Evolutionary conservation across 1,140 invertebrate genomes (phyloP).

Genomic region (Triops cancriformis): DNA sequence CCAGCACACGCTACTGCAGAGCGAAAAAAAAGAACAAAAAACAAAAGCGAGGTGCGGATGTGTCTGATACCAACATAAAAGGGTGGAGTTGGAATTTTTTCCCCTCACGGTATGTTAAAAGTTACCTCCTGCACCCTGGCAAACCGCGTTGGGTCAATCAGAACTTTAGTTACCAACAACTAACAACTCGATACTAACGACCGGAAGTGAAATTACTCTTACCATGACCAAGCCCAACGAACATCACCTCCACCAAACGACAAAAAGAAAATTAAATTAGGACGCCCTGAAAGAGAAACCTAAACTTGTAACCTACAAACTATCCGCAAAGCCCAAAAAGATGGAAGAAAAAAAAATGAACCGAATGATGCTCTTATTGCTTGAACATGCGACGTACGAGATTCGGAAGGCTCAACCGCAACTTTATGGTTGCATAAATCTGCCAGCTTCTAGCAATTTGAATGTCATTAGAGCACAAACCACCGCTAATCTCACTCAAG

Average conservation of each 20-base stretch:
- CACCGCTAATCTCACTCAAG: no score
- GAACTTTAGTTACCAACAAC: neutral
- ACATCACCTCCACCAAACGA: neutral
- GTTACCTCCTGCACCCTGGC: neutral
- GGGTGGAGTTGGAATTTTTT: neutral
- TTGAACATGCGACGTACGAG: neutral
- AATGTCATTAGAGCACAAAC: no score
- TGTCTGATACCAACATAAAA: neutral
- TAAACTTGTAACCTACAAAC: neutral
- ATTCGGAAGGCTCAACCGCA: neutral
- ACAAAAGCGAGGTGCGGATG: neutral
- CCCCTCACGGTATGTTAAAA: neutral
- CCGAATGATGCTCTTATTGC: neutral
- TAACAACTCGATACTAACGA: conserved; percentile 7
- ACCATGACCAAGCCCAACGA: neutral
- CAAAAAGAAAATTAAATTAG: neutral
- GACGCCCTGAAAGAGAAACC: neutral
- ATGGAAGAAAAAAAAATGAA: neutral
- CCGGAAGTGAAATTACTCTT: conserved; percentile 5
- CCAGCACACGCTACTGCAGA: neutral
- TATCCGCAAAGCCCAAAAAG: neutral
- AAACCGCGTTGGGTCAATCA: neutral
- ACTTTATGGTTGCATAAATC: neutral
- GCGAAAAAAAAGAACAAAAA: neutral
- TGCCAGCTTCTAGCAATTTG: no score